A percentile compares a stretch with the other conserved stretches of the same genome.
Conservation (phyloP, 2,888 invertebrate species). For the Dynastes tityus region DNA sequence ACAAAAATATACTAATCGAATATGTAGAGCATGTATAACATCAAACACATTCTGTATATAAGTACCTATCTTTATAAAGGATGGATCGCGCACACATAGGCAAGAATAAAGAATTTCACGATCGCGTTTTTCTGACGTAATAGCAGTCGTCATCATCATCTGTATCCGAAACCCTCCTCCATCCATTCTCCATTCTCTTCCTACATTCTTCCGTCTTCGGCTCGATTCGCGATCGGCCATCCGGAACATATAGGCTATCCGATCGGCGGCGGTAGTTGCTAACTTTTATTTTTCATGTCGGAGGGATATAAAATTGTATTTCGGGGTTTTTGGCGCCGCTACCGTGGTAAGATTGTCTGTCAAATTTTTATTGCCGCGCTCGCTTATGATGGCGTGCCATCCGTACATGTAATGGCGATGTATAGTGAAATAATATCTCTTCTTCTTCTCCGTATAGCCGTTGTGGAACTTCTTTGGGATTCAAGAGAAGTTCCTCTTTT, state of each 20-base stretch:
- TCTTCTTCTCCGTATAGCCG: no score
- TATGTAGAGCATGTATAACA: no score
- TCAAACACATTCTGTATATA: no score
- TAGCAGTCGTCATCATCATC: slow-evolving; percentile 63
- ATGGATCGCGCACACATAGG: slow-evolving; percentile 54
- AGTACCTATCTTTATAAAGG: slow-evolving; percentile 47
- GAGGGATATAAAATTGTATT: slow-evolving; percentile 61
- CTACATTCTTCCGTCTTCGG: slow-evolving; percentile 52
- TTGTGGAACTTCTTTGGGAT: slow-evolving; percentile 14
- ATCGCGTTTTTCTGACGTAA: slow-evolving; percentile 57
- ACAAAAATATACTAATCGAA: no score
- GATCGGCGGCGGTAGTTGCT: slow-evolving; percentile 55
- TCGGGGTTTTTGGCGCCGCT: slow-evolving; percentile 57
- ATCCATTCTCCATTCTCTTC: slow-evolving; percentile 28
- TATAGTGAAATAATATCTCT: slow-evolving; percentile 26
- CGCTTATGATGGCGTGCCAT: neutral
- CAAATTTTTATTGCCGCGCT: slow-evolving; percentile 64
- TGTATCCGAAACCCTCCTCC: slow-evolving; percentile 58
- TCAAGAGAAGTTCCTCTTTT: slow-evolving; percentile 12
- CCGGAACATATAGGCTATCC: slow-evolving; percentile 62
- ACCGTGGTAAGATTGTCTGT: slow-evolving; percentile 59
- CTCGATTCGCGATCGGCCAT: slow-evolving; percentile 59
- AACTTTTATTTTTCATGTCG: slow-evolving; percentile 60
- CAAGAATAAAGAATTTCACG: slow-evolving; percentile 41
- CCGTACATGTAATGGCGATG: no score